A percentile compares a stretch with the other conserved stretches of the same genome.
These are phyloP conservation scores for Umimayanthus kanabou DNA, from an alignment of 92 coral and sea anemone species.

Conservation along the genomic window DNA sequence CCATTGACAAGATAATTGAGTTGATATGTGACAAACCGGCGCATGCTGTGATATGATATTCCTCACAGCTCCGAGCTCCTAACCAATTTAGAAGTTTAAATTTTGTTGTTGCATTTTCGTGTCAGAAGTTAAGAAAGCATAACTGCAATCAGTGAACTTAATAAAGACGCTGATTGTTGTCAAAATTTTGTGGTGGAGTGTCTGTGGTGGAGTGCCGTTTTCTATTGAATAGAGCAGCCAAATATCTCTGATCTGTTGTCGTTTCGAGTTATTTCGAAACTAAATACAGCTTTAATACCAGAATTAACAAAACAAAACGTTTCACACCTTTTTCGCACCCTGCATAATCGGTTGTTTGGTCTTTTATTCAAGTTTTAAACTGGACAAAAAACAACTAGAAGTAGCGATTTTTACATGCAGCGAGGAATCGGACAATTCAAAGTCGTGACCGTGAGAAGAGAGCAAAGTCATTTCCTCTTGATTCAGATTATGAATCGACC, in stretches of 20 bases:
- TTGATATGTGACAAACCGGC: background rate
- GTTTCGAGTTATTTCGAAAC: background rate
- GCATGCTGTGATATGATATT: background rate
- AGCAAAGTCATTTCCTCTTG: conserved; percentile 1
- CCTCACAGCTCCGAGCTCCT: background rate
- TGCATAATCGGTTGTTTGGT: background rate
- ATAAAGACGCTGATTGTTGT: conserved; percentile 3
- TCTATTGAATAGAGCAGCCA: background rate
- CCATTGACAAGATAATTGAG: conserved; percentile 25
- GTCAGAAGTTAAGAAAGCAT: background rate
- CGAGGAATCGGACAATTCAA: background rate
- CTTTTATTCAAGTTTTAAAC: background rate
- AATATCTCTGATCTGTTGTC: background rate
- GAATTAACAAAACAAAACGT: background rate
- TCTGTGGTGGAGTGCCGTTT: background rate
- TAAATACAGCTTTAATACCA: conserved; percentile 1
- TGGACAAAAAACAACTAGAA: background rate
- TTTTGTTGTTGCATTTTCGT: background rate
- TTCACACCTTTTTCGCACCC: conserved; percentile 6
- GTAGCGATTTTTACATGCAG: too few species aligned
- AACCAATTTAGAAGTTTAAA: background rate
- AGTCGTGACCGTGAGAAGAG: background rate
- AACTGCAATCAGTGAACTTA: background rate
- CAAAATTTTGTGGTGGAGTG: background rate
- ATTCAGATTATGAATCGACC: background rate